Evolutionary conservation across 2,888 invertebrate species (phyloP), one percentile per base, ranked within the genome.

Genomic region (Heliconius charithonia): DNA sequence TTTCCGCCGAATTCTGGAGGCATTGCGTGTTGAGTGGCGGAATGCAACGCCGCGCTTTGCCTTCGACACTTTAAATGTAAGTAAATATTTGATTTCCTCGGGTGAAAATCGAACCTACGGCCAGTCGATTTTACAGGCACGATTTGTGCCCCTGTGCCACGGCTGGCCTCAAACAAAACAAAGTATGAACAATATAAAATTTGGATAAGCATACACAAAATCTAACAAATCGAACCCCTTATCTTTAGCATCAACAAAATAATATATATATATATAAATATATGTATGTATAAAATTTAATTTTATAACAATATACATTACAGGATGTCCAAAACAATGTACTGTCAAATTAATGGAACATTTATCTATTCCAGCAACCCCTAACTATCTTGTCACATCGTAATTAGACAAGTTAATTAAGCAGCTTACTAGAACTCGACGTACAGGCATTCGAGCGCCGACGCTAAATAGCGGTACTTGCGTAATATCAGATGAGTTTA

Each of bases 351-450:
- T 79, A 74, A 79, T 77, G 19, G 79, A 79, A 76, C 79, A 79
- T 77, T 77, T 79, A 79, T 74, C 79, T 69, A 79, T 73, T 73
- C 25, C 67, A 16, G 73, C 37, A 73, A 74, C 70, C 41, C 72
- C 77, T 75, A 82, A 80, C 84, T 83, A 83, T 84, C 85, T 85
- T 86, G 87, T 89, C 86, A 88, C 84, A 80, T 80, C 84, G 84
- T 87, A 88, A 89, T 89, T 87, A 89, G 84, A 86, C 85, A 84
- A 85, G 86, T 85, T 89, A 90, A 90, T 90, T 89, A 88, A 86
- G 83, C 84, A 84, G 80, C 83, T 80, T 81, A 80, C 72, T 73
- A 77, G 66, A 67, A 71, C 74, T 71, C 69, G 76, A 76, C 65
- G 80, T 78, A 81, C 81, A 73, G 75, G 80, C 67, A 62, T 76